A percentile compares a stretch with the other conserved stretches of the same genome.
Evolutionary conservation across 2,797 vertebrate species (phyloP).

Genomic region (Syndactyla subalaris): DNA sequence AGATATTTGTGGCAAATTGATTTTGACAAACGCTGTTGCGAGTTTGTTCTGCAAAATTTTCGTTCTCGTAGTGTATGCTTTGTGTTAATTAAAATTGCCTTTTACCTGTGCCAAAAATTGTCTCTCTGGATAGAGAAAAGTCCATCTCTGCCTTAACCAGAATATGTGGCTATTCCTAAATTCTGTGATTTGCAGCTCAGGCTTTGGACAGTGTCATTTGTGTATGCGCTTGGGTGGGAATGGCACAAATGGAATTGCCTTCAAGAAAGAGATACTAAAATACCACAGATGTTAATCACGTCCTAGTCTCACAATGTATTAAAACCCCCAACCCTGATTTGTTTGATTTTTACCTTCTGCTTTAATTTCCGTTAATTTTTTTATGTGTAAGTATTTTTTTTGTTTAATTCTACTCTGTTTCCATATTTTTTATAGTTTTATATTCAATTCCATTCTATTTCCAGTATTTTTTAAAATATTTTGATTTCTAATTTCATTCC

Average conservation of each 20-base stretch:
- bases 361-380: not conserved
- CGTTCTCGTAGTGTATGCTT: accelerated
- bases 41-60: not conserved
- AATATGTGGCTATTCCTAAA: not conserved
- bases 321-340: not conserved
- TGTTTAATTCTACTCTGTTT: not conserved
- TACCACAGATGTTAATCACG: not conserved
- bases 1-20: not conserved
- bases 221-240: not conserved
- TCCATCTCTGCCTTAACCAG: not conserved
- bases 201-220: not conserved
- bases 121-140: not conserved
- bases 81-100: not conserved
- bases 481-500: not conserved
- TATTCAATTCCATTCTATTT: not conserved
- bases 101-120: not conserved
- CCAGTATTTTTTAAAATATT: not conserved
- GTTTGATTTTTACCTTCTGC: not conserved
- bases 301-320: not conserved
- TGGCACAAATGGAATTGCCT: not conserved
- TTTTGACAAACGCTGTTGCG: not conserved
- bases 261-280: not conserved
- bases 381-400: not conserved
- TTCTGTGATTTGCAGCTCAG: not conserved
- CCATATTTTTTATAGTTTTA: not conserved